These are phyloP conservation scores for Bombus sibiricus DNA, from an alignment of 1,140 invertebrate species.

Conservation along the genomic window DNA sequence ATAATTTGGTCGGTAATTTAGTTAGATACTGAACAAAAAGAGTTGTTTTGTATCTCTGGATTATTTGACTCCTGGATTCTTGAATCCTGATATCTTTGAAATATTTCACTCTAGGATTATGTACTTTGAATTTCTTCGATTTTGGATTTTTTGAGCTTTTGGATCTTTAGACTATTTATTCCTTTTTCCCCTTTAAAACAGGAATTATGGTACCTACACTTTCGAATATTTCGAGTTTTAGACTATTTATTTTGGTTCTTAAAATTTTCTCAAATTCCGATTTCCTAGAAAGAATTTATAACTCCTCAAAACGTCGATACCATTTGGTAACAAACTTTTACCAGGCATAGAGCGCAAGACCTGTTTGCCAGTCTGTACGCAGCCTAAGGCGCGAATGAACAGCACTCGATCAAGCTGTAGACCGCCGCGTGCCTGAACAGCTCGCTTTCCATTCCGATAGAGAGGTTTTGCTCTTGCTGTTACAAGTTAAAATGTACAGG, in stretches of 20 bases:
- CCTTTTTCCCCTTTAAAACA: neutral
- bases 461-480: constrained; percentile 33
- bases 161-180: neutral
- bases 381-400: constrained; percentile 46
- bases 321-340: neutral
- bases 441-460: constrained; percentile 64
- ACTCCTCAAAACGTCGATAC: neutral
- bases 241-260: neutral
- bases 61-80: neutral
- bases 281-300: neutral
- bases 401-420: constrained; percentile 11
- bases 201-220: neutral
- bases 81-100: neutral
- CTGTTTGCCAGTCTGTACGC: constrained; percentile 16
- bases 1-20: neutral
- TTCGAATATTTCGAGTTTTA: neutral
- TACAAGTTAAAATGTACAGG: constrained; percentile 35
- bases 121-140: neutral
- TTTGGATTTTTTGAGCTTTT: neutral
- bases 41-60: neutral
- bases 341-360: neutral
- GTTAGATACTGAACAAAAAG: neutral
- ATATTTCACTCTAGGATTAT: no score
- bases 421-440: constrained; percentile 18
- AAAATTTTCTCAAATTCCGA: no score